These are phyloP conservation scores for Psittacara wagleri DNA, from an alignment of 2,113 vertebrate species.

Conservation along the genomic window DNA sequence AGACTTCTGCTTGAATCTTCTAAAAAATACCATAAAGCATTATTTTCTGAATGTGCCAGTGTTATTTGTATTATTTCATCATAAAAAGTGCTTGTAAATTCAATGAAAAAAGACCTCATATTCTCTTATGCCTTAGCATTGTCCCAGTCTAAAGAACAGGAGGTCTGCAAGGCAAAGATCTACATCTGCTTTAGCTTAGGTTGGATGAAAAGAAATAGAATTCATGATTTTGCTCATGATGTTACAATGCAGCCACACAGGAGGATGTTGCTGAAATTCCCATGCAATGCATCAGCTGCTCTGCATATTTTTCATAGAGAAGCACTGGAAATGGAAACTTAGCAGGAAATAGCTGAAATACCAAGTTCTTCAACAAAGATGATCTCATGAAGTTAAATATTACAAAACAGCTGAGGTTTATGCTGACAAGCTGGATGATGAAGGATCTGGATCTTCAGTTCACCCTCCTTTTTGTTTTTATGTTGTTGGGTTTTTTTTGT, in stretches of 20 bases:
- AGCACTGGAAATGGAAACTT: neutral
- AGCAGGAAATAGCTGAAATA: neutral
- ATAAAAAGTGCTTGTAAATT: neutral
- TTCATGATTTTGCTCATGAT: accelerated
- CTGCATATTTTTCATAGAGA: neutral
- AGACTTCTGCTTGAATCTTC: neutral
- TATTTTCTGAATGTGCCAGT: neutral
- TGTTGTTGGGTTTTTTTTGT: neutral
- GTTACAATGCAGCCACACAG: neutral
- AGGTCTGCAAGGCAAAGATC: neutral
- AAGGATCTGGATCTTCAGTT: neutral
- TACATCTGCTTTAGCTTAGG: neutral
- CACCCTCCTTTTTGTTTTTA: neutral
- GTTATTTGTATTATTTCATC: neutral
- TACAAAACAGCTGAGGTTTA: neutral
- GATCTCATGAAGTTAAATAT: neutral
- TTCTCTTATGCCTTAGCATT: neutral
- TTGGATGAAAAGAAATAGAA: neutral
- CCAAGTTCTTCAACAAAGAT: neutral
- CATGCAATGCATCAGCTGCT: neutral
- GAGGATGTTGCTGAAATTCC: neutral
- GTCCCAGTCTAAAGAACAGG: neutral
- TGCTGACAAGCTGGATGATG: neutral
- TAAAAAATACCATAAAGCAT: neutral
- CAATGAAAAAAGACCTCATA: neutral